A percentile compares a stretch with the other conserved stretches of the same genome.
Evolutionary conservation across 2,888 invertebrate species (phyloP).

Genomic region (Macaria notata): DNA sequence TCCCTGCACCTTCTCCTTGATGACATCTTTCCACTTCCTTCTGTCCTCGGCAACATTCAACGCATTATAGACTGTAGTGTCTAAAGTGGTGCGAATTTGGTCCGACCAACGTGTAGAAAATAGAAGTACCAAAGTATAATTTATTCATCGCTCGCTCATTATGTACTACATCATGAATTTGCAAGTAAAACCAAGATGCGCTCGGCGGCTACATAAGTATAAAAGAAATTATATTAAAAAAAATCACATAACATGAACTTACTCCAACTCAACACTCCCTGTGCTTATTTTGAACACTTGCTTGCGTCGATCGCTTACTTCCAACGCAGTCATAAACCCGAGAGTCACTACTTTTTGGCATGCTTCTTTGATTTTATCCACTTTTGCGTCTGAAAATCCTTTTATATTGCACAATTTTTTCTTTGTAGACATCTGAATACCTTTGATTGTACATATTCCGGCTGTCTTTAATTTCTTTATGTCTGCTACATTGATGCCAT

Average conservation of each 20-base stretch:
- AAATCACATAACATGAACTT: constrained; percentile 49
- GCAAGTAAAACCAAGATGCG: no score
- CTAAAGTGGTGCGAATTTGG: no score
- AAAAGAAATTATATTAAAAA: no score
- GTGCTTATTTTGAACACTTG: constrained; percentile 87
- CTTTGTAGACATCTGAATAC: constrained; percentile 90
- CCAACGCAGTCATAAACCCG: constrained; percentile 88
- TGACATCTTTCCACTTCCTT: no score
- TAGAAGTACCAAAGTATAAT: no score
- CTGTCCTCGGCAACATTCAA: no score
- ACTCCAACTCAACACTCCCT: constrained; percentile 87
- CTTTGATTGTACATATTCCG: constrained; percentile 91
- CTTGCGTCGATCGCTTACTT: constrained; percentile 87
- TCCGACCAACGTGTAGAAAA: no score
- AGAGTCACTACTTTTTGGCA: constrained; percentile 84
- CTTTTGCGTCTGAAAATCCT: constrained; percentile 89
- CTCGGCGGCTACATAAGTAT: no score
- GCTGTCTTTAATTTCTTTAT: constrained; percentile 88
- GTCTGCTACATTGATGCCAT: constrained; percentile 87
- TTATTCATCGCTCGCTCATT: no score
- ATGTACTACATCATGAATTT: no score
- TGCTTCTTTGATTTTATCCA: constrained; percentile 91
- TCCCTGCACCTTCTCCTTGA: no score
- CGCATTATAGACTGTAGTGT: no score
- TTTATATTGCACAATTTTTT: constrained; percentile 87